Conservation (phyloP, 2,113 vertebrate species). For the Pomatorhinus ruficollis region DNA sequence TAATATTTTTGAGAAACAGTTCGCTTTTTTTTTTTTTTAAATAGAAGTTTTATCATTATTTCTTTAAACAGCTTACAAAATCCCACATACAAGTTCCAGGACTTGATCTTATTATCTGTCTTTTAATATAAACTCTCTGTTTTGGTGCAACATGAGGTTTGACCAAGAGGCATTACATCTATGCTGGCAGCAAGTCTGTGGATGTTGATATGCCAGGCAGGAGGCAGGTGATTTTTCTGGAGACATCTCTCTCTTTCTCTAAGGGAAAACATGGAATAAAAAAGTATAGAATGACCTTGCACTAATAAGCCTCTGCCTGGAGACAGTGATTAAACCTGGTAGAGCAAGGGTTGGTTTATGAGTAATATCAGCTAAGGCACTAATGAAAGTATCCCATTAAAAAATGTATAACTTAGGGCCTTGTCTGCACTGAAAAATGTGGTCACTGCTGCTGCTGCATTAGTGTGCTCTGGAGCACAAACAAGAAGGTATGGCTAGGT, state of each 20-base stretch:
- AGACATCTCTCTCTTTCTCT: slow-evolving; percentile 26
- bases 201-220: slow-evolving; percentile 63
- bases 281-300: slow-evolving; percentile 57
- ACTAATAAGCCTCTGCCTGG: slow-evolving; percentile 66
- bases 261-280: slow-evolving; percentile 53
- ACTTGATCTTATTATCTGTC: slow-evolving; percentile 42
- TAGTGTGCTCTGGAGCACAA: slow-evolving; percentile 8
- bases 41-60: slow-evolving; percentile 33
- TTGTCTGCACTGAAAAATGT: slow-evolving; percentile 37
- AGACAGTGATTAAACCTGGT: slow-evolving; percentile 64
- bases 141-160: slow-evolving; percentile 35
- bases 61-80: slow-evolving; percentile 29
- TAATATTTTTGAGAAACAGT: not conserved
- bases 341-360: slow-evolving; percentile 44
- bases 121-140: slow-evolving; percentile 27
- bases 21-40: not conserved
- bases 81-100: not conserved
- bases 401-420: slow-evolving; percentile 53
- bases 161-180: slow-evolving; percentile 43
- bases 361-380: slow-evolving; percentile 51
- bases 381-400: slow-evolving; percentile 67
- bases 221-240: slow-evolving; percentile 53
- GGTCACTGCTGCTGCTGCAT: not conserved
- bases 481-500: not conserved
- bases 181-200: slow-evolving; percentile 57